Conservation (phyloP, 2,797 vertebrate species). For the Atherinosoma microstoma region DNA sequence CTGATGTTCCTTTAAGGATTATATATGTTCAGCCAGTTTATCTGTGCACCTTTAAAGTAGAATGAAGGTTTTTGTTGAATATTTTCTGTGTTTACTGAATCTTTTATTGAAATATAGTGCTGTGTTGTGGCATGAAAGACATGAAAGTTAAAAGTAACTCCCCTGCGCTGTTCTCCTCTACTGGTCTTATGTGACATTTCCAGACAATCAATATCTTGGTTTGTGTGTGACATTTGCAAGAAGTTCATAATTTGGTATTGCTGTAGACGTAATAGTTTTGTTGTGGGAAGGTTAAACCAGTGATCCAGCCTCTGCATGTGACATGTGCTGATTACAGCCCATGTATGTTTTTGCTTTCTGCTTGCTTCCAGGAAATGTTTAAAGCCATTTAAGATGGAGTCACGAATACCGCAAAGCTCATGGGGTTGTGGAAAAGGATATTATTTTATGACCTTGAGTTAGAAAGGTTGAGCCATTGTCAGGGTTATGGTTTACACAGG, state of each 20-base stretch:
- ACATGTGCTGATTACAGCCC: conserved; percentile 56
- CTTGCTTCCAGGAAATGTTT: conserved; percentile 33
- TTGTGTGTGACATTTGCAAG: conserved; percentile 75
- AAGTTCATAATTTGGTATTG: conserved; percentile 63
- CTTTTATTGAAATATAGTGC: not conserved
- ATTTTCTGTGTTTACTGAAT: not conserved
- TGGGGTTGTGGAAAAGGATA: conserved; percentile 59
- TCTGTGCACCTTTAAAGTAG: not conserved
- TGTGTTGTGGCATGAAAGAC: conserved; percentile 1
- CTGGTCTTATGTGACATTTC: conserved; percentile 71
- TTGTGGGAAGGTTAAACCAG: conserved; percentile 67
- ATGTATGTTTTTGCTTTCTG: conserved; percentile 26
- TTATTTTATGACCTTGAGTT: conserved; percentile 64
- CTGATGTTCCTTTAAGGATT: conserved; percentile 16
- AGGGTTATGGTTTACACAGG: conserved; percentile 9
- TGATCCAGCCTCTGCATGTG: conserved; percentile 64
- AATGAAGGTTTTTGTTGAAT: not conserved
- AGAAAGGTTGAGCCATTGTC: conserved; percentile 40
- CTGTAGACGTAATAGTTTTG: conserved; percentile 65
- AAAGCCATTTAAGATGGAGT: conserved; percentile 46
- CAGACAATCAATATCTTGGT: conserved; percentile 69
- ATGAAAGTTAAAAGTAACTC: conserved; percentile 27
- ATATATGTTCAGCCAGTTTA: conserved; percentile 1
- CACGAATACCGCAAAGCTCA: conserved; percentile 45
- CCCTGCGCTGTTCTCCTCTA: conserved; percentile 20